Percentiles rank a stretch among this genome's conserved stretches.
These are phyloP conservation scores for Calliphora vicina DNA, from an alignment of 1,140 invertebrate species.

Conservation along the genomic window DNA sequence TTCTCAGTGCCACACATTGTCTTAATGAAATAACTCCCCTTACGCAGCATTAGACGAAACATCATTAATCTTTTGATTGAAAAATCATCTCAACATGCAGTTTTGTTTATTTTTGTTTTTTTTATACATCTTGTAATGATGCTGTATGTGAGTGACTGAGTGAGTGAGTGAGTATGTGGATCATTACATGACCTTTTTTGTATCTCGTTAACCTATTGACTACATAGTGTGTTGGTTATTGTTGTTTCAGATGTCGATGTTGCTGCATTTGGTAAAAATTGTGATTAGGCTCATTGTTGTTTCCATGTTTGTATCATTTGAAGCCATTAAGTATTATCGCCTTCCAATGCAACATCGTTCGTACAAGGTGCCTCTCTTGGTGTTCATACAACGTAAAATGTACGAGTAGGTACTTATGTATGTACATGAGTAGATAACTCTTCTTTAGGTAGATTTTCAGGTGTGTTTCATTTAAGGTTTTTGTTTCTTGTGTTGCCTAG, in stretches of 20 bases:
- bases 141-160: background rate
- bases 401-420: no score
- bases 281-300: background rate
- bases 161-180: background rate
- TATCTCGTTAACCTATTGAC: background rate
- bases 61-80: background rate
- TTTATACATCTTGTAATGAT: background rate
- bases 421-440: no score
- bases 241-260: background rate
- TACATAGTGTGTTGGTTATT: background rate
- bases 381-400: no score
- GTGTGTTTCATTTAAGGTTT: no score
- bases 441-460: no score
- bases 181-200: background rate
- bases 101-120: background rate
- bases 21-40: no score
- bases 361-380: no score
- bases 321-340: background rate
- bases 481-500: background rate
- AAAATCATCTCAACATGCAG: background rate
- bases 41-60: no score
- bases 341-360: background rate
- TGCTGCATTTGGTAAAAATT: background rate
- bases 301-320: background rate
- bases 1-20: no score